Conservation (phyloP, 2,113 vertebrate genomes). For the Budorcas taxicolor region DNA sequence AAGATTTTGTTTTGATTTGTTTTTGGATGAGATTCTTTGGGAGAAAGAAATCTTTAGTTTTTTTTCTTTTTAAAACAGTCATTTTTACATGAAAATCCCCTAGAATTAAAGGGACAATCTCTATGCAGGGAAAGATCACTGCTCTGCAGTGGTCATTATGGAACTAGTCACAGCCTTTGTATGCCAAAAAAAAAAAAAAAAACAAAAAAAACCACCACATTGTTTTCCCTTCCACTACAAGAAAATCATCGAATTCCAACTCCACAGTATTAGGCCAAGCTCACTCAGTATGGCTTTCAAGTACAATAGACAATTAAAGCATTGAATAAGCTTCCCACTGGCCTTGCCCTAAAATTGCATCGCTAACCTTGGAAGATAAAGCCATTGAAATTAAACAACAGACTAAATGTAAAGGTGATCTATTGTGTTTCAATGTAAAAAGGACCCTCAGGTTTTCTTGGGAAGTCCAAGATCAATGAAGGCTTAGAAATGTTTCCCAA, state of each 20-base stretch:
- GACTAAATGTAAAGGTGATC: background rate
- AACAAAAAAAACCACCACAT: too few species aligned
- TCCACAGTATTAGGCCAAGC: background rate
- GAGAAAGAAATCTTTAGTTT: background rate
- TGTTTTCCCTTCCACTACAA: background rate
- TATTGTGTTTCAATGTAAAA: conserved; percentile 11
- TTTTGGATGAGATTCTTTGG: background rate
- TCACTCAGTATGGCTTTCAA: background rate
- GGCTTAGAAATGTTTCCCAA: background rate
- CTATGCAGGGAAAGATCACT: background rate
- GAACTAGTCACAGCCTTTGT: background rate
- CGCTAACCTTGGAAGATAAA: conserved; percentile 18
- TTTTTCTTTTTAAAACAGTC: background rate
- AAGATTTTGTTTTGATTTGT: background rate
- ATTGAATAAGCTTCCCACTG: background rate
- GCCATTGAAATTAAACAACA: conserved; percentile 42
- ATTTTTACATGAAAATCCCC: background rate
- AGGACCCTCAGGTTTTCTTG: background rate
- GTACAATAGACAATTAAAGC: background rate
- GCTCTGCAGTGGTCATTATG: background rate
- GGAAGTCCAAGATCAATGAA: conserved; percentile 11
- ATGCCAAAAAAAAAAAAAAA: background rate
- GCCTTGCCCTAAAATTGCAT: background rate
- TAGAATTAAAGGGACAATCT: background rate
- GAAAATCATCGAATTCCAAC: conserved; percentile 15